Conservation (phyloP, 2,888 invertebrate genomes). For the Alloscopus bannaensis region DNA sequence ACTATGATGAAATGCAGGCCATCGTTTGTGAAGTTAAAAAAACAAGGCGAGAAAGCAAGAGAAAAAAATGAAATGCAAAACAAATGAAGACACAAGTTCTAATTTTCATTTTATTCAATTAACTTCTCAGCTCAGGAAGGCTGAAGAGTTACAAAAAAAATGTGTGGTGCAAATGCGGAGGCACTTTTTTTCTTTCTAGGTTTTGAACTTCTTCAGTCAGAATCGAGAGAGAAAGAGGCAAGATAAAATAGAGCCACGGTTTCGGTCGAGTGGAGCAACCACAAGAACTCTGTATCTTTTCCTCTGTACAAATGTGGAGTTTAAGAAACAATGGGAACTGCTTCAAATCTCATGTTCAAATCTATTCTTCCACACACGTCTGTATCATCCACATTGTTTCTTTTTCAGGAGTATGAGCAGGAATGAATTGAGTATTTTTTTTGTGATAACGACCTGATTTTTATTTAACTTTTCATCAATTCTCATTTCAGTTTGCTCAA, state of each 20-base stretch:
- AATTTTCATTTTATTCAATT: conserved; percentile 37
- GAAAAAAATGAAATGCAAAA: conserved; percentile 6
- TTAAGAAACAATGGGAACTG: conserved; percentile 36
- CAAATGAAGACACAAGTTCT: conserved; percentile 17
- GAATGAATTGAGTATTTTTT: neutral
- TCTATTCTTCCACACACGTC: conserved; percentile 40
- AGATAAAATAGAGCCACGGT: conserved; percentile 55
- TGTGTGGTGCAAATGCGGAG: conserved; percentile 5
- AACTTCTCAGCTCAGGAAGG: neutral
- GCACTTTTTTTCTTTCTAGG: conserved; percentile 42
- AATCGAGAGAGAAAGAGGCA: conserved; percentile 29
- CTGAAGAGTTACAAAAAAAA: neutral
- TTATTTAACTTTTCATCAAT: too few relatives aligned
- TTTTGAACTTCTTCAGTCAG: conserved; percentile 39
- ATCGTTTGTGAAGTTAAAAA: neutral
- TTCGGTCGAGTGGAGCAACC: conserved; percentile 63
- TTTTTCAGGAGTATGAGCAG: too few relatives aligned
- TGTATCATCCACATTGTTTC: too few relatives aligned
- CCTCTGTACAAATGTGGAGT: conserved; percentile 39
- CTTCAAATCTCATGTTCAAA: conserved; percentile 25
- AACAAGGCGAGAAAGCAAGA: conserved; percentile 4
- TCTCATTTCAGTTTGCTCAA: too few relatives aligned
- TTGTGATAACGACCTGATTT: conserved; percentile 32
- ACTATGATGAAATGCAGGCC: conserved; percentile 37
- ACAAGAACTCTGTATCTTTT: too few relatives aligned